Base-by-base conservation (phyloP, 2,797 vertebrate genomes). In the Staurois parvus region DNA sequence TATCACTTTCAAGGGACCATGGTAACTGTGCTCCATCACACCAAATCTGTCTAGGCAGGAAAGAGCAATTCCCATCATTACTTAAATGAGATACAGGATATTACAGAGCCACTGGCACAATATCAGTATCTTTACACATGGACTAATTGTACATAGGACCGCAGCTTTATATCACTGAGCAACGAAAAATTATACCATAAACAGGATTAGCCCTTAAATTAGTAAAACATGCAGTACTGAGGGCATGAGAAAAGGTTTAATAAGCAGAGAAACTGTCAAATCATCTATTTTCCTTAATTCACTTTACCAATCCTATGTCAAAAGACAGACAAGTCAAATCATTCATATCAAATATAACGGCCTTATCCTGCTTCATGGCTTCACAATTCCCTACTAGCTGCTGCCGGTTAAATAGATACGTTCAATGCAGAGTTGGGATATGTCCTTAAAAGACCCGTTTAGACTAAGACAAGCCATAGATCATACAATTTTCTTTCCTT, bases 1-100 rank as follows among this genome's bases (percentile, higher is more conserved):
- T 42, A 72, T 70, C 32, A 72, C 32, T 64, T 30, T 21, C 32
- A 32, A 42, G 28, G 28, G 29, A 26, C 8, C 42, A 73, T 34
- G n/a, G 26, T 10, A 26, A 32, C 26, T 30, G 40, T 66, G 2
- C 26, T 30, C n/a, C 48, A 69, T 84, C 75, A 62, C 52, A 69
- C 45, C 52, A 28, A 40, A 79, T 32, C 37, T 48, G 40, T 79
- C 29, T 15, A 4, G 5, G 62, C 26, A 69, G 29, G 45, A 45
- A 28, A 12, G 79, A 9, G 10, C 24, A 37, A 48, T 21, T 56
- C 28, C 48, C 45, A 40, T 37, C 40, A 37, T 34, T 52, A 34
- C 79, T 52, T 32, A 11, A 28, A 69, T 19, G 45, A 79, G 21
- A 66, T 79, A 79, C 17, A 69, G 66, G 24, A 48, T 52, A 80